Evolutionary conservation across 2,888 invertebrate species (phyloP).

Genomic region (Anorthoa munda): DNA sequence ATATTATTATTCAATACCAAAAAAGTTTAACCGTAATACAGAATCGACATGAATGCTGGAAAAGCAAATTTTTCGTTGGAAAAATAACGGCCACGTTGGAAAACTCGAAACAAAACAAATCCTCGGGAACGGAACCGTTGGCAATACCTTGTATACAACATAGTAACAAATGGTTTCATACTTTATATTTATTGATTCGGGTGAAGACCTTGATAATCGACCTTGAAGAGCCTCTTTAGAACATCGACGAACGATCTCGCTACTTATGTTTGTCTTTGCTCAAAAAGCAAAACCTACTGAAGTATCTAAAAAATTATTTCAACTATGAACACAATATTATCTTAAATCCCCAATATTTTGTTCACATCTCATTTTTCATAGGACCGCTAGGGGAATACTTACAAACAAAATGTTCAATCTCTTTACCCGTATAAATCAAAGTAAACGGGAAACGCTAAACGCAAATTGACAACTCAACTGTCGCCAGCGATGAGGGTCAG

Average conservation of each 20-base stretch:
- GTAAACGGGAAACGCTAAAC: slow-evolving; percentile 76
- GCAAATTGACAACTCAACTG: slow-evolving; percentile 82
- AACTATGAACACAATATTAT: slow-evolving; percentile 55
- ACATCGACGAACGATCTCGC: slow-evolving; percentile 10
- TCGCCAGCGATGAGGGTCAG: slow-evolving; percentile 76
- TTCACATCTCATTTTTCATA: slow-evolving; percentile 67
- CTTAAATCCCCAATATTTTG: slow-evolving; percentile 63
- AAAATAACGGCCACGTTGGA: slow-evolving; percentile 50
- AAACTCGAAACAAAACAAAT: slow-evolving; percentile 58
- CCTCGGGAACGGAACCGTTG: slow-evolving; percentile 26
- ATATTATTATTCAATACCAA: slow-evolving; percentile 55
- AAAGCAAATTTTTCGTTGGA: slow-evolving; percentile 39
- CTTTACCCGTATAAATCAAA: slow-evolving; percentile 79
- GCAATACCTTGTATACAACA: slow-evolving; percentile 37
- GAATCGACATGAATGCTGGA: slow-evolving; percentile 54
- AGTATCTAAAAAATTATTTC: slow-evolving; percentile 26
- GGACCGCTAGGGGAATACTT: slow-evolving; percentile 59
- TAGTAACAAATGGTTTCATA: slow-evolving; percentile 12
- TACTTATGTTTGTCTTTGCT: slow-evolving; percentile 14
- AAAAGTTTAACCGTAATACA: slow-evolving; percentile 58
- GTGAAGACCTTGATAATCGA: slow-evolving; percentile 11
- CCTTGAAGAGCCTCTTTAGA: slow-evolving; percentile 19
- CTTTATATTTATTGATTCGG: slow-evolving; percentile 24
- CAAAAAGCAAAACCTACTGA: slow-evolving; percentile 17
- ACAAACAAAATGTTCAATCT: slow-evolving; percentile 74